Evolutionary conservation across 2,113 vertebrate species (phyloP).

Genomic region (Otolemur garnettii): DNA sequence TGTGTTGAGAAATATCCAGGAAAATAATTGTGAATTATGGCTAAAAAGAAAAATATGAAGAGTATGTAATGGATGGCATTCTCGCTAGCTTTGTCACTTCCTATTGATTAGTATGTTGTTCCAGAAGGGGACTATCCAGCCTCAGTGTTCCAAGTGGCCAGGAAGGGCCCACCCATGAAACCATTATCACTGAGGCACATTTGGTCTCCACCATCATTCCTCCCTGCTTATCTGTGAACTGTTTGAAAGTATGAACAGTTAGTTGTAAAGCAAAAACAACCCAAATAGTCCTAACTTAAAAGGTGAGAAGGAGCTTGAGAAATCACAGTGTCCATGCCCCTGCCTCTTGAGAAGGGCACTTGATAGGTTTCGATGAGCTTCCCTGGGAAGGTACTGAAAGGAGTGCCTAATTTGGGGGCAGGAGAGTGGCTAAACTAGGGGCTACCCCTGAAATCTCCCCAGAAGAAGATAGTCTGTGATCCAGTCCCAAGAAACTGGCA

Average conservation of each 20-base stretch:
- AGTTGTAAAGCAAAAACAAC: conserved; percentile 12
- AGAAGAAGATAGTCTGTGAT: background rate
- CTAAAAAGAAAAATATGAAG: conserved; percentile 17
- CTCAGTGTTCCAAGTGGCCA: conserved; percentile 2
- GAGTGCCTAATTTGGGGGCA: background rate
- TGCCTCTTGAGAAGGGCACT: background rate
- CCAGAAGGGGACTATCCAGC: background rate
- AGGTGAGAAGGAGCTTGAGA: background rate
- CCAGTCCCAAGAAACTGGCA: background rate
- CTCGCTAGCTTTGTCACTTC: conserved; percentile 11
- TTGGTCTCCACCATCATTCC: background rate
- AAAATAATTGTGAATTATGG: conserved; percentile 52
- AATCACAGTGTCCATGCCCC: background rate
- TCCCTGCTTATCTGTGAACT: background rate
- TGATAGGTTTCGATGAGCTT: background rate
- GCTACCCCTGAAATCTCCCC: background rate
- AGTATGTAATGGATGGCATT: background rate
- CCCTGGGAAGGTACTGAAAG: background rate
- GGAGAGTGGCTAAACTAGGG: background rate
- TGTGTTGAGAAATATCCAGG: background rate
- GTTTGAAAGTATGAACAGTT: background rate
- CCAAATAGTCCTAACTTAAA: conserved; percentile 14
- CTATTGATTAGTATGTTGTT: background rate
- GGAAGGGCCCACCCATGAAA: background rate
- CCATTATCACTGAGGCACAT: background rate